These are phyloP conservation scores for Pluvianellus socialis DNA, from an alignment of 2,113 vertebrate genomes.

Conservation along the genomic window DNA sequence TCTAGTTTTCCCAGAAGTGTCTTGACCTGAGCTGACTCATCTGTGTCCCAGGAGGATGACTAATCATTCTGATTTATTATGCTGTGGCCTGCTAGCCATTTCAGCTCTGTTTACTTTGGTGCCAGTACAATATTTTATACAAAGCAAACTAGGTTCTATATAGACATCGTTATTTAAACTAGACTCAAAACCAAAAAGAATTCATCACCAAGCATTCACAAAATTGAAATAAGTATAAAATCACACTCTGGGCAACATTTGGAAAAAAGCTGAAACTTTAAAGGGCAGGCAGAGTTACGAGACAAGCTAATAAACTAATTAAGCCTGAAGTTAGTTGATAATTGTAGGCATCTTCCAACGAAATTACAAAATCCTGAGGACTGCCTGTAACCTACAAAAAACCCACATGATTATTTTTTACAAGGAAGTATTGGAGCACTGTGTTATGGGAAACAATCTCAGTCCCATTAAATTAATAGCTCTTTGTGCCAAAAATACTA, in stretches of 20 bases:
- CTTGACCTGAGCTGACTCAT: slow-evolving; percentile 50
- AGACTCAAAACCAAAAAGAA: background rate
- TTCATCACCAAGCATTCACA: background rate
- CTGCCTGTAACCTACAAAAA: background rate
- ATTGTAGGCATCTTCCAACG: background rate
- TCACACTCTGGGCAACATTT: background rate
- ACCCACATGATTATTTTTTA: background rate
- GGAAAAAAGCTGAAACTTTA: background rate
- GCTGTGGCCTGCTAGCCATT: background rate
- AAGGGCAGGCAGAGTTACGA: background rate
- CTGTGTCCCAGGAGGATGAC: slow-evolving; percentile 3
- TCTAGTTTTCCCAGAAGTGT: slow-evolving; percentile 60
- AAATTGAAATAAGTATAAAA: background rate
- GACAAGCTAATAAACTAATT: background rate
- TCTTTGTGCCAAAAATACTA: background rate
- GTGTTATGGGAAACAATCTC: background rate
- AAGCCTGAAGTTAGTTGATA: slow-evolving; percentile 1
- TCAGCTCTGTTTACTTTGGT: slow-evolving; percentile 27
- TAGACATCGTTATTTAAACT: background rate
- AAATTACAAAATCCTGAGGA: background rate
- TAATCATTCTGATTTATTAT: slow-evolving; percentile 40
- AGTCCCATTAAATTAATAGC: background rate
- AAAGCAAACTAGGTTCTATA: background rate
- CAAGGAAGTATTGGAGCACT: background rate
- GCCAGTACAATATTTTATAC: background rate